phyloP scores from a whole-genome alignment of 2,797 vertebrate species.

The Arremon aurantiirostris region DNA sequence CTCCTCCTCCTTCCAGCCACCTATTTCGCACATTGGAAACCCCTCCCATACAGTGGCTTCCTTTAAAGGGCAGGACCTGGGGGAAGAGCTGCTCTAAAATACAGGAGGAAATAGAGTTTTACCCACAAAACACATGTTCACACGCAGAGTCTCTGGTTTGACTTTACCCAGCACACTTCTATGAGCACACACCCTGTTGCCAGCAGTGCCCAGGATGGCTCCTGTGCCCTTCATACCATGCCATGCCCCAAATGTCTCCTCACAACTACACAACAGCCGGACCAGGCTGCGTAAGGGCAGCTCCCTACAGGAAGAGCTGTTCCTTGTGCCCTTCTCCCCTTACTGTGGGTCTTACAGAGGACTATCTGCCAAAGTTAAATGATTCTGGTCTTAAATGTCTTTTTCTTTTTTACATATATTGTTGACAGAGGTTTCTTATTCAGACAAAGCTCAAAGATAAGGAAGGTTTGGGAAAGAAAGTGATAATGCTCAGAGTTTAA shows the following conservation, averaged over 20 bases:
- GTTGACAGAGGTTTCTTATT: background rate
- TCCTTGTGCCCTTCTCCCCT: background rate
- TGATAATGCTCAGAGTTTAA: background rate
- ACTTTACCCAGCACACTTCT: background rate
- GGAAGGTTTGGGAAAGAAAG: background rate
- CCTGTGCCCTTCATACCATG: background rate
- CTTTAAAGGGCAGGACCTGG: background rate
- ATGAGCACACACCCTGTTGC: rapidly evolving
- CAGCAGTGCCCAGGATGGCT: background rate
- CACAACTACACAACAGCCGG: background rate
- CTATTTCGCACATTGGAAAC: conserved; percentile 27
- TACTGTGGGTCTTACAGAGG: background rate
- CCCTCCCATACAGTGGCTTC: background rate
- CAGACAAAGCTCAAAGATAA: background rate
- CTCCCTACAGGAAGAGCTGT: background rate
- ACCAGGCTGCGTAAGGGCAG: background rate
- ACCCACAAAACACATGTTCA: background rate
- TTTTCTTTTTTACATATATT: background rate
- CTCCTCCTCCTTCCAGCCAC: background rate
- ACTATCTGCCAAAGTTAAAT: background rate
- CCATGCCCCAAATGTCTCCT: background rate
- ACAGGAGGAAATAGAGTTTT: background rate
- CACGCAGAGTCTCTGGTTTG: rapidly evolving
- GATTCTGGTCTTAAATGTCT: background rate
- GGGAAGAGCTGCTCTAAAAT: background rate